Percentiles rank a stretch among this genome's conserved stretches.
phyloP scores from a whole-genome alignment of 2,797 vertebrate species.

The Lagorchestes hirsutus region DNA sequence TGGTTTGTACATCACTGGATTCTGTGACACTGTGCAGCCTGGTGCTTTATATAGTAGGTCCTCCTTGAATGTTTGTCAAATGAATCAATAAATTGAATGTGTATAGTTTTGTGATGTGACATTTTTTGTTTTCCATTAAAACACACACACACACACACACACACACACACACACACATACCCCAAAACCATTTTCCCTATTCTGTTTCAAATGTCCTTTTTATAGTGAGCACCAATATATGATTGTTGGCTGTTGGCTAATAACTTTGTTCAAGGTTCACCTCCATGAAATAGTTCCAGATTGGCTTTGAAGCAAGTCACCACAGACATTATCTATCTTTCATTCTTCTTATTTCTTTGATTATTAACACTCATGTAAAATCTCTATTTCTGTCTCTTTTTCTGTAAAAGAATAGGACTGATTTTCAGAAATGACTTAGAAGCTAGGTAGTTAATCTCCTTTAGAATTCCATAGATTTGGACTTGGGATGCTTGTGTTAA shows the following conservation, averaged over 20 bases:
- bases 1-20: constrained; percentile 11
- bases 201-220: neutral
- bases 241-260: neutral
- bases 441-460: neutral
- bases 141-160: too few relatives aligned
- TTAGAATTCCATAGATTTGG: neutral
- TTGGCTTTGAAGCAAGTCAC: neutral
- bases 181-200: neutral
- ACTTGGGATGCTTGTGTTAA: neutral
- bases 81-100: neutral
- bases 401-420: neutral
- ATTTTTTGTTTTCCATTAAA: neutral
- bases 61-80: constrained; percentile 8
- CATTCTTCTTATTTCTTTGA: neutral
- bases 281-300: neutral
- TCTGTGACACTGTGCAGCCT: neutral
- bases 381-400: neutral
- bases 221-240: neutral
- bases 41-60: neutral
- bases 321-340: neutral
- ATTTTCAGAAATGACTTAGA: neutral
- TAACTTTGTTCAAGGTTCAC: neutral
- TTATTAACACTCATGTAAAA: neutral
- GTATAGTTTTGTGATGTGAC: constrained; percentile 1
- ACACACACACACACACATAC: too few relatives aligned